A percentile compares a stretch with the other conserved stretches of the same genome.
phyloP scores from a whole-genome alignment of 1,140 invertebrate species.

The Drosophila bifasciata region DNA sequence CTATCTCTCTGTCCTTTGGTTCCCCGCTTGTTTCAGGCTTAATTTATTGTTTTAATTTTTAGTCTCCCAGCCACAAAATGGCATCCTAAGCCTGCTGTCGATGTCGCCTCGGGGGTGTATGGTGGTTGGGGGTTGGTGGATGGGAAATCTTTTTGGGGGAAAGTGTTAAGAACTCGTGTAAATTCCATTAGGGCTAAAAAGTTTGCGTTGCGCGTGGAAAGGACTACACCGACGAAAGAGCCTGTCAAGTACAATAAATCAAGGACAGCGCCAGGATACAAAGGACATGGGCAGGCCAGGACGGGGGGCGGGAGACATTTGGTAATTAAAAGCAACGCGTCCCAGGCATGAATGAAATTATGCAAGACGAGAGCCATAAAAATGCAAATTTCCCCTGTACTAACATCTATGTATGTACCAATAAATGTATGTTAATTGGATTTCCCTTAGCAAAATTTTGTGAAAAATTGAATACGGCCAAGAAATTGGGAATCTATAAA shows the following conservation, averaged over 20 bases:
- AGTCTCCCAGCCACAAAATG: slow-evolving; percentile 65
- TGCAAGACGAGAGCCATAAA: slow-evolving; percentile 69
- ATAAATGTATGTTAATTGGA: slow-evolving; percentile 78
- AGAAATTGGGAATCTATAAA: slow-evolving; percentile 41
- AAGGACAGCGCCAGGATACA: slow-evolving; percentile 31
- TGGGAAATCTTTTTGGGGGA: slow-evolving; percentile 45
- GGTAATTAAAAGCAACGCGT: slow-evolving; percentile 57
- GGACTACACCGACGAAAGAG: slow-evolving; percentile 6
- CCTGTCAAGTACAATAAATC: slow-evolving; percentile 66
- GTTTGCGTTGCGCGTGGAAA: slow-evolving; percentile 28
- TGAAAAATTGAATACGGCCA: slow-evolving; percentile 18
- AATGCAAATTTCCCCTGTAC: slow-evolving; percentile 59
- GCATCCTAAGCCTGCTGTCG: slow-evolving; percentile 39
- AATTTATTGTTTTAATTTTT: slow-evolving; percentile 82
- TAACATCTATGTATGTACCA: slow-evolving; percentile 51
- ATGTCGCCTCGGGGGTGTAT: no score
- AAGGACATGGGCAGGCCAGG: neutral
- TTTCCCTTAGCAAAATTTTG: slow-evolving; percentile 20
- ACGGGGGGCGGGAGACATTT: slow-evolving; percentile 7
- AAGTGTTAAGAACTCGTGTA: slow-evolving; percentile 79
- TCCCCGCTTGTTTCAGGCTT: slow-evolving; percentile 23
- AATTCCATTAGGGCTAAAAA: slow-evolving; percentile 74
- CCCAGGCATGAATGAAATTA: slow-evolving; percentile 50
- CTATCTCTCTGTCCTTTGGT: neutral
- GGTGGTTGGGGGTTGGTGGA: neutral